Conservation (phyloP, 2,888 invertebrate genomes). For the Barypeithes pellucidus region DNA sequence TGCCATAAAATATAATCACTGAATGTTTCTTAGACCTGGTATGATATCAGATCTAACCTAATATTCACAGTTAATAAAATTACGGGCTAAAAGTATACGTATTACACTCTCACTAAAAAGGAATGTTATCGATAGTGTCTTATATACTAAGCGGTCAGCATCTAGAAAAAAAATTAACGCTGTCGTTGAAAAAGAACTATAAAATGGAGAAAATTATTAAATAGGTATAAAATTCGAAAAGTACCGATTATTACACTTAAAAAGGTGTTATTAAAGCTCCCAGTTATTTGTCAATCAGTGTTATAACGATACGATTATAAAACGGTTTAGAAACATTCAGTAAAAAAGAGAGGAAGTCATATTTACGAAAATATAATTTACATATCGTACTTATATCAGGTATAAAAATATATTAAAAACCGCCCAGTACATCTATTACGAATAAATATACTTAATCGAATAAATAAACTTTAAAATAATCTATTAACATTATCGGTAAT, state of each 20-base stretch:
- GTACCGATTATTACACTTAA: slow-evolving; percentile 1
- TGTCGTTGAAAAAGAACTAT: slow-evolving; percentile 13
- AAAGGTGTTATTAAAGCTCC: slow-evolving; percentile 20
- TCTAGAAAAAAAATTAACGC: slow-evolving; percentile 15
- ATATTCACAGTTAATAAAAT: slow-evolving; percentile 46
- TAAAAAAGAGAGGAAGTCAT: slow-evolving; percentile 26
- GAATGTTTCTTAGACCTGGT: slow-evolving; percentile 57
- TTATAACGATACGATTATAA: slow-evolving; percentile 21
- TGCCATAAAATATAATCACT: slow-evolving; percentile 54
- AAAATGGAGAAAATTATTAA: slow-evolving; percentile 11
- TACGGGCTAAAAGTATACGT: slow-evolving; percentile 45
- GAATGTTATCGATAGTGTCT: slow-evolving; percentile 58
- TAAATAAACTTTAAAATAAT: slow-evolving; percentile 15
- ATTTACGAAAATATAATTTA: slow-evolving; percentile 34
- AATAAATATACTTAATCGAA: slow-evolving; percentile 16
- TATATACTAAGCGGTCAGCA: slow-evolving; percentile 35
- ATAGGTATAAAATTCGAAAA: slow-evolving; percentile 27
- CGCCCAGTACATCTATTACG: slow-evolving; percentile 30
- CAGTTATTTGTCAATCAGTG: slow-evolving; percentile 27
- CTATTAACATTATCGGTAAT: slow-evolving; percentile 1
- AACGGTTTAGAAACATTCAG: slow-evolving; percentile 49
- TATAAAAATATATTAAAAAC: slow-evolving; percentile 34
- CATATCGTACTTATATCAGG: slow-evolving; percentile 25
- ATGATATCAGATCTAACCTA: slow-evolving; percentile 32
- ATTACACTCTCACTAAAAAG: slow-evolving; percentile 59